Percentiles rank a stretch among this genome's conserved stretches.
Evolutionary conservation across 2,113 vertebrate species (phyloP).

Genomic region (Formicarius rufipectus): DNA sequence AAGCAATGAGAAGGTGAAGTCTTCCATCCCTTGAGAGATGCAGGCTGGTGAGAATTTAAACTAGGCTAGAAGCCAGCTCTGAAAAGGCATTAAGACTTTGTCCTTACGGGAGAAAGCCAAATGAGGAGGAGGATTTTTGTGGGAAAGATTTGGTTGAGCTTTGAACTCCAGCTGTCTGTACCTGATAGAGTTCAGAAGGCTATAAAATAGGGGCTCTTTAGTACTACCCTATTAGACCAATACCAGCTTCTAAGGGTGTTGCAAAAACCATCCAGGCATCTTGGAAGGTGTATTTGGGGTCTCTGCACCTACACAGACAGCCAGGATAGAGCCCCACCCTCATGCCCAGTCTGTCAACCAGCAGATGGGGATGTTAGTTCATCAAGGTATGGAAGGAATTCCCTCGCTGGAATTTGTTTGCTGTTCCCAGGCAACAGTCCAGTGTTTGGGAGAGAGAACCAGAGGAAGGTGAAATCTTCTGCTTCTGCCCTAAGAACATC

Average conservation of each 20-base stretch:
- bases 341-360: accelerated
- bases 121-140: neutral
- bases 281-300: neutral
- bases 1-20: neutral
- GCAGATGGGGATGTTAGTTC: neutral
- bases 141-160: neutral
- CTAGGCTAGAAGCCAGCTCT: neutral
- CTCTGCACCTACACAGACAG: neutral
- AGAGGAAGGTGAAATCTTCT: neutral
- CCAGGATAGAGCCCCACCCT: neutral
- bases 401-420: neutral
- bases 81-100: neutral
- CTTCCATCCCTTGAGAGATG: neutral
- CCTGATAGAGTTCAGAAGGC: neutral
- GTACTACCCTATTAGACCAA: neutral
- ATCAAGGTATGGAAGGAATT: neutral
- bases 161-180: neutral
- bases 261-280: neutral
- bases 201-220: accelerated
- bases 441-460: neutral
- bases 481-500: neutral
- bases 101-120: neutral
- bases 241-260: neutral
- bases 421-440: conserved; percentile 11
- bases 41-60: neutral